Evolutionary conservation across 2,113 vertebrate species (phyloP).

Genomic region (Okapia johnstoni): DNA sequence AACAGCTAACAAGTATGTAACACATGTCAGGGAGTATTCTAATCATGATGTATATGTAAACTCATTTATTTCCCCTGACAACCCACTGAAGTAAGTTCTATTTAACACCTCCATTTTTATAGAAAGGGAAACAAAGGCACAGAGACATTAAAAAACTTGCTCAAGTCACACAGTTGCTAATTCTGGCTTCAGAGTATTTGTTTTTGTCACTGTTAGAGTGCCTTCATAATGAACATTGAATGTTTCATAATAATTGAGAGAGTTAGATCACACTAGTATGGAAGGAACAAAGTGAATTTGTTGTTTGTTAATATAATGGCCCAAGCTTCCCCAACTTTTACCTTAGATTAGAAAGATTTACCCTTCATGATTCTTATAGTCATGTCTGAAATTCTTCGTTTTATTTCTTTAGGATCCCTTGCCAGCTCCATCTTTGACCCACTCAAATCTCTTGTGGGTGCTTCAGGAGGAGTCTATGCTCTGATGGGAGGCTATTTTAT

Average conservation of each 20-base stretch:
- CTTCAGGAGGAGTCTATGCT: constrained; percentile 93
- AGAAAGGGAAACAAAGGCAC: not conserved
- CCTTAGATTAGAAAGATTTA: not conserved
- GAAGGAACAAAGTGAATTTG: not conserved
- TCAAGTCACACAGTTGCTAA: not conserved
- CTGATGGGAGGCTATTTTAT: constrained; percentile 93
- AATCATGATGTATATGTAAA: not conserved
- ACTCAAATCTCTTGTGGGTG: constrained; percentile 86
- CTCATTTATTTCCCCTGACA: not conserved
- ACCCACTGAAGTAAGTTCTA: not conserved
- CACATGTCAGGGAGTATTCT: not conserved
- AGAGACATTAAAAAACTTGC: not conserved
- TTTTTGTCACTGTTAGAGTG: not conserved
- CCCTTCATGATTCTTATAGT: not conserved
- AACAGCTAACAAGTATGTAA: not conserved
- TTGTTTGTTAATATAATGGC: not conserved
- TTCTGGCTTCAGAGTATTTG: not conserved
- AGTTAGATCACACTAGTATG: not conserved
- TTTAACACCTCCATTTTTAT: not conserved
- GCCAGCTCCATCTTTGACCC: constrained; percentile 94
- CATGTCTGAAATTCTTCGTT: not conserved
- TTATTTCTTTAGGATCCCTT: constrained; percentile 85
- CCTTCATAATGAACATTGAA: not conserved
- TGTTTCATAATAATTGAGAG: not conserved
- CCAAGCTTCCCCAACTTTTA: not conserved